phyloP scores from a whole-genome alignment of 2,113 vertebrate genomes.

The rabbit (Oryctolagus cuniculus) region DNA sequence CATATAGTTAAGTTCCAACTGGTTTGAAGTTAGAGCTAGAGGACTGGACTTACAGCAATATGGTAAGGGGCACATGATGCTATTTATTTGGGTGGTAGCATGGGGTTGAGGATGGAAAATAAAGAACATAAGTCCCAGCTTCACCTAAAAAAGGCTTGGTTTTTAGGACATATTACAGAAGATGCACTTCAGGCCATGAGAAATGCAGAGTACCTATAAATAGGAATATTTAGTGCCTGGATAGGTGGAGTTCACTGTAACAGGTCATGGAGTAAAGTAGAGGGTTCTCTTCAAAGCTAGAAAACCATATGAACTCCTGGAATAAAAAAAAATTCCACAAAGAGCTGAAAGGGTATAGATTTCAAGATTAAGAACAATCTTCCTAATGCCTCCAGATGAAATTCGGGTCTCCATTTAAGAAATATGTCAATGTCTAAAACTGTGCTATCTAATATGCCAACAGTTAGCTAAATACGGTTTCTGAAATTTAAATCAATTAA shows the following conservation, averaged over 20 bases:
- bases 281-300: not conserved
- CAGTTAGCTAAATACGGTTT: not conserved
- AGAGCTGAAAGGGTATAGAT: not conserved
- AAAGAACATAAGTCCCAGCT: not conserved
- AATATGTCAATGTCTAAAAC: not conserved
- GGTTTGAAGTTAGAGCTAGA: not conserved
- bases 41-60: not conserved
- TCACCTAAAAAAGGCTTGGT: not conserved
- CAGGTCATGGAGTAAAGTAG: not conserved
- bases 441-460: not conserved
- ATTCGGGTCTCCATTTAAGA: not conserved
- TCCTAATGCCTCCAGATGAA: not conserved
- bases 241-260: constrained; percentile 16
- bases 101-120: not conserved
- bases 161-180: not conserved
- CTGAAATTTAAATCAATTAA: not conserved
- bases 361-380: not conserved
- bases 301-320: not conserved
- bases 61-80: not conserved
- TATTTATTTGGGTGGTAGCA: not conserved
- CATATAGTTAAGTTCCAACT: not conserved
- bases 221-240: not conserved
- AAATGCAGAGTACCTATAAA: not conserved
- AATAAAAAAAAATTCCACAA: not conserved
- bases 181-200: not conserved